A percentile compares a stretch with the other conserved stretches of the same genome.
Conservation (phyloP, 2,888 invertebrate species). For the Watsonalla binaria region DNA sequence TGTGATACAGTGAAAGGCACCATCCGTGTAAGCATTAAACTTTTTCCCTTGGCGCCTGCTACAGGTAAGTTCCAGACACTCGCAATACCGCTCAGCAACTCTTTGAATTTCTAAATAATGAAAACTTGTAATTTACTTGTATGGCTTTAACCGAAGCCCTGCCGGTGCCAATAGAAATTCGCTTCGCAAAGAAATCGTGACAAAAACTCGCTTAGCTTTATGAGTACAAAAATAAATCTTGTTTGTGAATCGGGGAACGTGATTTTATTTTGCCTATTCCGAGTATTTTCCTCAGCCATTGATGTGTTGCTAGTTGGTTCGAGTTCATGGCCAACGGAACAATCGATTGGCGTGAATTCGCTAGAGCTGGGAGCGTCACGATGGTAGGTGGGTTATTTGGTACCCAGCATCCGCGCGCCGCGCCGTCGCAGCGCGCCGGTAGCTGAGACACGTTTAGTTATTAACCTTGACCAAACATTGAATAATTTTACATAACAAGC, state of each 20-base stretch:
- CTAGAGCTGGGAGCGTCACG: conserved; percentile 25
- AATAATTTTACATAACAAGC: conserved; percentile 20
- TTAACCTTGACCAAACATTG: conserved; percentile 37
- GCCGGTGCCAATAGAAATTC: conserved; percentile 12
- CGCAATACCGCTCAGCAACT: conserved; percentile 27
- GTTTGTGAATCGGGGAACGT: conserved; percentile 28
- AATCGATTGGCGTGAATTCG: conserved; percentile 61
- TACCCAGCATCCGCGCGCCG: neutral
- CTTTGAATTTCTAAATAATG: conserved; percentile 57
- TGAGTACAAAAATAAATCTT: conserved; percentile 20
- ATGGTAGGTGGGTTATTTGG: neutral
- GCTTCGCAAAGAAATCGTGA: conserved; percentile 20
- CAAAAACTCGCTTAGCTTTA: conserved; percentile 13
- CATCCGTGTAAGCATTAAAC: conserved; percentile 41
- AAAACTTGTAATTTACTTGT: conserved; percentile 45
- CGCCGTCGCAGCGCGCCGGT: conserved; percentile 20
- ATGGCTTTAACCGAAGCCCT: neutral
- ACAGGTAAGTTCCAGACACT: conserved; percentile 28
- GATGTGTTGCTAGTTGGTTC: conserved; percentile 35
- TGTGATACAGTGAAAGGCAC: conserved; percentile 64
- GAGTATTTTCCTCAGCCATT: conserved; percentile 41
- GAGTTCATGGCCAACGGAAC: conserved; percentile 68
- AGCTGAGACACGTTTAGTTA: conserved; percentile 29
- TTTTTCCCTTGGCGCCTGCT: conserved; percentile 51
- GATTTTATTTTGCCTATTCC: conserved; percentile 38